Evolutionary conservation across 2,888 invertebrate genomes (phyloP), one percentile per base, ranked within the genome.

Genomic region (Limnephilus rhombicus): DNA sequence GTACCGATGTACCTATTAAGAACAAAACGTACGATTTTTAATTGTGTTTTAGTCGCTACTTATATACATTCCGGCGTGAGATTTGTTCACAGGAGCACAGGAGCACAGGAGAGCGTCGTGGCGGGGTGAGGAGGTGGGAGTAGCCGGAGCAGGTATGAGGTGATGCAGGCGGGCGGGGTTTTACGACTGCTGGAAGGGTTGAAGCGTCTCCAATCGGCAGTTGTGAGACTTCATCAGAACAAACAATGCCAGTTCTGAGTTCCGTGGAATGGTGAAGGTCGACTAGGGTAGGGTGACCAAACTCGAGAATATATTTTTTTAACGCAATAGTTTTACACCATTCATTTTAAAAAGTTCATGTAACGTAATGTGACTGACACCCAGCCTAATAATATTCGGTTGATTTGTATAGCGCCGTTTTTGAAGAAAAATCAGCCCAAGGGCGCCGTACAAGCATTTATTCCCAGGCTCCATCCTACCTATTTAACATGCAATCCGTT

Each of bases 221-320:
- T 68, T 80, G 88, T 80, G 80, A 89, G 88, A 82, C 90, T 89
- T 80, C 68, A 68, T 89, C 90, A 90, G 90, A 90, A 90, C 90
- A 90, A 90, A 90, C 82, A 90, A 82, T 90, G 45, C 37, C n/a
- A 88, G 24, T 31, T 29, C 49, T 80, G 45, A 49, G 82, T 90
- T 90, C 90, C 45, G 29, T 15, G 90, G 82, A 90, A 90, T 83
- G 82, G 82, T 49, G 45, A 90, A 90, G 90, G 90, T 80, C 88
- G 88, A 68, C 37, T 29, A 3, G 18, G 34, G 88, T 89, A 18
- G 89, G 91, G 92, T 92, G 89, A 91, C 91, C 89, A 92, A 45
- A 0, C 45, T 45, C 12, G 2, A 45, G 12, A 12, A 45, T 2
- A 45, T 45, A 7, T 45, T 3, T 41, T 37, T 41, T 41, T 41